Percentiles rank a stretch among this genome's conserved stretches.
Evolutionary conservation across 2,113 vertebrate species (phyloP).

Genomic region (Promerops cafer): DNA sequence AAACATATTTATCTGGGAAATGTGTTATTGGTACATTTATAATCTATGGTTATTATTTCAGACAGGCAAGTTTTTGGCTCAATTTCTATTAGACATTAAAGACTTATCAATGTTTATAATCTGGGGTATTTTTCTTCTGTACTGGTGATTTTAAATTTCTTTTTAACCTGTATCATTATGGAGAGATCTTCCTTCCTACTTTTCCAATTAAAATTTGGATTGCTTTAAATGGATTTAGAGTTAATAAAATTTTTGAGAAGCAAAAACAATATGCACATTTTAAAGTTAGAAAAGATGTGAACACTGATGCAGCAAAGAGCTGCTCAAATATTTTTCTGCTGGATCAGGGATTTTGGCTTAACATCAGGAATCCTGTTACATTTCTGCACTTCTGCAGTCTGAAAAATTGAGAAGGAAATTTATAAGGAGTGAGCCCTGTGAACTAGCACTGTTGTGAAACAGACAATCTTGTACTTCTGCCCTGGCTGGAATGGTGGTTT

Average conservation of each 20-base stretch:
- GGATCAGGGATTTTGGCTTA: background rate
- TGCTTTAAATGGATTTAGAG: conserved; percentile 41
- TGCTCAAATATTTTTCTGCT: background rate
- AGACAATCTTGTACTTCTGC: background rate
- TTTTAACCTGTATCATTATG: background rate
- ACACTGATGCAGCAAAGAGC: background rate
- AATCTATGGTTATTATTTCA: conserved; percentile 43
- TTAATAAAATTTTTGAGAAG: conserved; percentile 19
- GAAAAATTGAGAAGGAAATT: background rate
- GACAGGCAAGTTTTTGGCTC: background rate
- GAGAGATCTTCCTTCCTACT: background rate
- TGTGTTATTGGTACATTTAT: conserved; percentile 43
- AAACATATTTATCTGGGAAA: conserved; percentile 48
- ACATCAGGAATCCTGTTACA: background rate
- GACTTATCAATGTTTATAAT: background rate
- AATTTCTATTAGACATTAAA: conserved; percentile 49
- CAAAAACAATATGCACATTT: background rate
- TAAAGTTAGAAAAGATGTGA: background rate
- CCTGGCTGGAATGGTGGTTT: background rate
- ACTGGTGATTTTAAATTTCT: background rate
- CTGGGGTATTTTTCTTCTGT: background rate
- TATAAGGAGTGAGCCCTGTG: background rate
- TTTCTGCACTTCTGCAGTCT: background rate
- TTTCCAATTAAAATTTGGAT: conserved; percentile 27
- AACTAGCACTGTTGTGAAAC: background rate